Evolutionary conservation across 1,140 invertebrate genomes (phyloP), one percentile per base, ranked within the genome.

Genomic region (Meloidogyne chitwoodi): DNA sequence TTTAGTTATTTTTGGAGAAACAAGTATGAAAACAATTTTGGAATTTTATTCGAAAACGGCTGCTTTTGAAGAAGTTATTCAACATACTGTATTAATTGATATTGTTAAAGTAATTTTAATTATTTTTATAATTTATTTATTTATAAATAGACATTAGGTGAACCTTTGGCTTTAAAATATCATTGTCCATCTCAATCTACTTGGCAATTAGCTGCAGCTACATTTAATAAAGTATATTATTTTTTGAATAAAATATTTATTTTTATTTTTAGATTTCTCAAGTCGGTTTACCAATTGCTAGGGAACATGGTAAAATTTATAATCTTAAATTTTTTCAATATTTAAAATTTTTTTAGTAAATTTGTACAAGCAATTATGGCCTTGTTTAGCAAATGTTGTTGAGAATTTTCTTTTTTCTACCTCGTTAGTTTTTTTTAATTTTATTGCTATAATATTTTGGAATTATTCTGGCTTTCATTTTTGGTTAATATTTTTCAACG

Each of bases 371-470:
- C 81, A 78, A 34, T 88, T 90, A 84, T 98, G 95, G 95, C 90
- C 91, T 41, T 92, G 93, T 81, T 89, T 98, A 63, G 93, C 93
- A 0, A 90, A 91, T 71, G 92, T 93, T 0, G 88, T 98, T 16
- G 93, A 97, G 84, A 92, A 94, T 64, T 97, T 96, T 87, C 89
- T 92, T 92, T 82, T 92, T 93, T 82, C 90, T 91, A 38, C 93
- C 93, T 86, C 79, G 77, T 79, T 67, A 19, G 24, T 63, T 24
- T 56, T 63, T 22, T n/a, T 19, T n/a, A 44, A 10, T 41, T 31
- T 31, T 31, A 31, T 31, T 31, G 6, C 29, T 3, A 62, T 62
- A 11, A 31, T 16, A 48, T 19, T 16, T n/a, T 72, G 19, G 64
- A 65, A 14, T 11, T 11, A 65, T 14, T 14, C 3, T 65, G 16